Evolutionary conservation across 2,888 invertebrate species (phyloP).

Genomic region (Megalurothrips usitatus): DNA sequence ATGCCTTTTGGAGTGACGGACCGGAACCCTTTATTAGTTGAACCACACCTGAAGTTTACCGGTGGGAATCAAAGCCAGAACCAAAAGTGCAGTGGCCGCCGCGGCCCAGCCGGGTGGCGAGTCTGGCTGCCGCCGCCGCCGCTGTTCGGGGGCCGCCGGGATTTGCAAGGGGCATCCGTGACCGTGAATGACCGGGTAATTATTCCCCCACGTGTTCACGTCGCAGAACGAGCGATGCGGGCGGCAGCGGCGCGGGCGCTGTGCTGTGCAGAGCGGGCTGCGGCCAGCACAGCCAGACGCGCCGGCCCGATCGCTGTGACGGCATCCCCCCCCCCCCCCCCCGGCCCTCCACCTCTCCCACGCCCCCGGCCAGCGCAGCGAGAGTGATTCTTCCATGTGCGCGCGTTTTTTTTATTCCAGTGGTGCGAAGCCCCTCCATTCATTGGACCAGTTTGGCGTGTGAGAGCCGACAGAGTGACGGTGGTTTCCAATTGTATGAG

Average conservation of each 20-base stretch:
- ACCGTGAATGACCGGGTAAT: conserved; percentile 1
- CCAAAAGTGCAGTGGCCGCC: no score
- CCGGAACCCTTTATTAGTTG: no score
- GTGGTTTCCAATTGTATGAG: neutral
- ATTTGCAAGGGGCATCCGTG: neutral
- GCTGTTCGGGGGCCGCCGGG: neutral
- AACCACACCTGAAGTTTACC: no score
- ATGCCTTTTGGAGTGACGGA: no score
- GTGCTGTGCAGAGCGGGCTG: neutral
- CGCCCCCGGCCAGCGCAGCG: no score
- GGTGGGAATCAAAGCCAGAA: no score
- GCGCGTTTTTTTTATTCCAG: neutral
- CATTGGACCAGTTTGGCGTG: neutral
- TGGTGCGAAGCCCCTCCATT: neutral
- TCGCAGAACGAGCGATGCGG: neutral
- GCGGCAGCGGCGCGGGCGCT: neutral
- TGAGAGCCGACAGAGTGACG: neutral
- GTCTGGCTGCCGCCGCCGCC: neutral
- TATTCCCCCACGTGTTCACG: conserved; percentile 6
- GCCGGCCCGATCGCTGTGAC: neutral
- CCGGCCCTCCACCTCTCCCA: no score
- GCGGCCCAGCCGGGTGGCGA: no score
- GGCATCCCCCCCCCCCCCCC: neutral
- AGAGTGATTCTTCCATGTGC: no score
- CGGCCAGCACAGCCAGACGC: neutral